A percentile compares a stretch with the other conserved stretches of the same genome.
These are phyloP conservation scores for Dolichopus griseipennis DNA, from an alignment of 2,888 invertebrate species.

Conservation along the genomic window DNA sequence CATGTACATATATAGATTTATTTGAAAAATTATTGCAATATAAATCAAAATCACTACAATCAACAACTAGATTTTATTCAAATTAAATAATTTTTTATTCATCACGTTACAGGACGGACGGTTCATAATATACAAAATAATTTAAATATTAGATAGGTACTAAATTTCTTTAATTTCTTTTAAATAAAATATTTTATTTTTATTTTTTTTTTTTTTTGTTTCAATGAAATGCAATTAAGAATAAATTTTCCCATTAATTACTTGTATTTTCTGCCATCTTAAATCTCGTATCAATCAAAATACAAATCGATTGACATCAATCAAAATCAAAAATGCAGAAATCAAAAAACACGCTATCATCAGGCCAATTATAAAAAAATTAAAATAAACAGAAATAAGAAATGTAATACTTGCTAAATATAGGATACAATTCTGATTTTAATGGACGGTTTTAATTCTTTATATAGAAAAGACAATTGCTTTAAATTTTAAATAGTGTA, in stretches of 20 bases:
- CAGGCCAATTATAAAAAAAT: neutral
- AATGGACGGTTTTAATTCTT: no score
- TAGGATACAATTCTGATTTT: no score
- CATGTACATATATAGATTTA: no score
- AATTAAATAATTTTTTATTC: no score
- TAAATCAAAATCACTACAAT: no score
- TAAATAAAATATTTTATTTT: no score
- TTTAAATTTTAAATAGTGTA: no score
- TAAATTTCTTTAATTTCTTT: neutral
- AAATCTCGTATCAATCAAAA: neutral
- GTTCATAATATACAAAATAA: neutral
- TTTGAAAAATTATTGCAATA: no score
- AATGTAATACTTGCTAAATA: no score
- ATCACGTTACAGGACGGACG: no score
- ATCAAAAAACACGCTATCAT: neutral
- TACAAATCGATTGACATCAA: neutral
- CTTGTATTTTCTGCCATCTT: neutral
- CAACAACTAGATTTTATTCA: no score
- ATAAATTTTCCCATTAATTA: slow-evolving; percentile 1
- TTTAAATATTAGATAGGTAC: neutral
- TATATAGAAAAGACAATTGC: no score
- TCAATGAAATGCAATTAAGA: neutral
- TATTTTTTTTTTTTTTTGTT: neutral
- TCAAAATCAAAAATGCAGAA: neutral
- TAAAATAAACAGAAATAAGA: neutral